Evolutionary conservation across 1,140 invertebrate genomes (phyloP), one percentile per base, ranked within the genome.

Genomic region (Formica selysi): DNA sequence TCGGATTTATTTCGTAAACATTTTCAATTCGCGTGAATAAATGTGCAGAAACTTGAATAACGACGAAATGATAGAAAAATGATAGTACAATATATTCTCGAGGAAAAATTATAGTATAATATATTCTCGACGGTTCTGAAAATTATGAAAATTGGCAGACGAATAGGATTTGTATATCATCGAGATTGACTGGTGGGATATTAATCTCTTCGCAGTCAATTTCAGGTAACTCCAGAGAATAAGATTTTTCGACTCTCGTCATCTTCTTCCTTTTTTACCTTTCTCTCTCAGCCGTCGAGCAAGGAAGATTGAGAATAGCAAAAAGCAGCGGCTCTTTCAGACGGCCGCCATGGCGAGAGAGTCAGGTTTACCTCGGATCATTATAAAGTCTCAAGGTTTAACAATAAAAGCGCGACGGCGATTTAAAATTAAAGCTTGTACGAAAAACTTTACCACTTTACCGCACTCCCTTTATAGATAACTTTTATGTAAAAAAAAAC

Each of bases 281-380:
- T 74, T 22, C 68, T 62, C 68, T 61, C 79, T 32, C 79, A 44
- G 51, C 38, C 54, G 68, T 83, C 79, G 68, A 44, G 57, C 51
- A 36, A 73, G n/a, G 68, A 83, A 83, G 79, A 83, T 83, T 83
- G 79, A 83, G 68, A 83, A 29, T 73, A 13, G 79, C 79, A 83
- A 83, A 83, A 83, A 83, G 68, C 68, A 83, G 68, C 68, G 38
- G 29, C 68, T 83, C 79, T 83, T 61, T 83, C 68, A 38, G 68
- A 62, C 68, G 79, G 44, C 79, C 68, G 68, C 38, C 54, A 59
- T 38, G 26, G 54, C 54, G 32, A 32, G 32, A 29, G 62, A 83
- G 68, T 74, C 26, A 57, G 57, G 19, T 73, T 80, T 73, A 83
- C 41, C 64, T 70, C 76, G n/a, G 65, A 16, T 70, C 79, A 44